Conservation (phyloP, 2,797 vertebrate genomes). For the Sebastes hopkinsi region DNA sequence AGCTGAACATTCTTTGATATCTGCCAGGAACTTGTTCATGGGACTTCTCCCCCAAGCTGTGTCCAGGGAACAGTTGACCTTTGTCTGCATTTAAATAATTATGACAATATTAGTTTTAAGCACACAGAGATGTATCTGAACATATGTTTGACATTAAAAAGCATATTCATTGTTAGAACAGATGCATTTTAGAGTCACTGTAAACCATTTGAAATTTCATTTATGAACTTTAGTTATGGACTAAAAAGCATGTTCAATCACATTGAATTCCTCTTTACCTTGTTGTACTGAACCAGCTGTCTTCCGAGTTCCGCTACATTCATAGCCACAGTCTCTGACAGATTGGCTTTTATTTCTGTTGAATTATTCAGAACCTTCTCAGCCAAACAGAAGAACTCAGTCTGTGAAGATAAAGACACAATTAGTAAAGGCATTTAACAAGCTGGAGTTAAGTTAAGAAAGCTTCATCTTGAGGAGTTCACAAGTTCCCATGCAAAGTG, state of each 20-base stretch:
- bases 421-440: neutral
- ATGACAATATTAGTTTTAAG: neutral
- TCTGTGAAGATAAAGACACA: slow-evolving; percentile 15
- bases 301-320: accelerated
- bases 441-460: neutral
- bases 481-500: neutral
- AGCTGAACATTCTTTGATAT: too few relatives aligned
- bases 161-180: neutral
- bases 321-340: accelerated
- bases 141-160: neutral
- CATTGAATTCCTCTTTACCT: slow-evolving; percentile 21
- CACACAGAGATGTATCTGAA: neutral
- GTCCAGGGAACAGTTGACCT: accelerated
- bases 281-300: neutral
- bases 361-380: neutral
- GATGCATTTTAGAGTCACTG: neutral
- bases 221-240: neutral
- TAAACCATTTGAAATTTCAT: neutral
- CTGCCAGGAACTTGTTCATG: accelerated
- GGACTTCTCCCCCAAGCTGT: accelerated
- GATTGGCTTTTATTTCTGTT: accelerated
- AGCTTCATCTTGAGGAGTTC: neutral
- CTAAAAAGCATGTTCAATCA: neutral
- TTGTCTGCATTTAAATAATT: neutral
- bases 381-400: neutral